phyloP scores from a whole-genome alignment of 1,140 invertebrate species.

The Cydia amplana region DNA sequence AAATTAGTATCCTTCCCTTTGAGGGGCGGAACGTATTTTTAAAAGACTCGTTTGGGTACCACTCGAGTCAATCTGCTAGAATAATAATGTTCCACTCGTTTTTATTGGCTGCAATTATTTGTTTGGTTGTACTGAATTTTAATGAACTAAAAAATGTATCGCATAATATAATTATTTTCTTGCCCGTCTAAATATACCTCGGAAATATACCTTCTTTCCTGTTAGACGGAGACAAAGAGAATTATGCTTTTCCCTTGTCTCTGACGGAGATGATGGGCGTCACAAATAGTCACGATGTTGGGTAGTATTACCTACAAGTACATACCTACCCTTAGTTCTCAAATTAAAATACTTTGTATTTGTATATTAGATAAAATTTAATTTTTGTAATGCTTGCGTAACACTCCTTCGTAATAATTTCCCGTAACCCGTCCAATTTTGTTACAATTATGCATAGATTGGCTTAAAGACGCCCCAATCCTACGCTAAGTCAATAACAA shows the following conservation, averaged over 20 bases:
- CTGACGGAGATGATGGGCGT: no score
- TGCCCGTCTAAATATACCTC: not conserved
- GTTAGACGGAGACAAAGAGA: no score
- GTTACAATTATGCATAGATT: slow-evolving; percentile 34
- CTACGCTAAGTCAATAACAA: slow-evolving; percentile 34
- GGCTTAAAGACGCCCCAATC: slow-evolving; percentile 28
- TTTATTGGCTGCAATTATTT: slow-evolving; percentile 31
- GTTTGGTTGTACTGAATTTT: not conserved
- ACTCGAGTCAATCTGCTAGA: slow-evolving; percentile 66
- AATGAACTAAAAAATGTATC: not conserved
- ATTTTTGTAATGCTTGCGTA: no score
- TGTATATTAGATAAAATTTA: no score
- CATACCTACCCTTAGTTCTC: no score
- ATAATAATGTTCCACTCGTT: slow-evolving; percentile 50
- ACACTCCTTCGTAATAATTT: no score
- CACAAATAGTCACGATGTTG: no score
- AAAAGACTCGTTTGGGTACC: slow-evolving; percentile 69
- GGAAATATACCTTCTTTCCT: no score
- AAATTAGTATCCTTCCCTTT: slow-evolving; percentile 78
- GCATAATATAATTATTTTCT: not conserved
- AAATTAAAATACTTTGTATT: no score
- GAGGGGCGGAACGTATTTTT: slow-evolving; percentile 71
- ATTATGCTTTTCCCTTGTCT: no score
- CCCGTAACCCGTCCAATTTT: slow-evolving; percentile 2
- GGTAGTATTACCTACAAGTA: no score